Conservation (phyloP, 2,888 invertebrate genomes). For the Polydrusus tereticollis region DNA sequence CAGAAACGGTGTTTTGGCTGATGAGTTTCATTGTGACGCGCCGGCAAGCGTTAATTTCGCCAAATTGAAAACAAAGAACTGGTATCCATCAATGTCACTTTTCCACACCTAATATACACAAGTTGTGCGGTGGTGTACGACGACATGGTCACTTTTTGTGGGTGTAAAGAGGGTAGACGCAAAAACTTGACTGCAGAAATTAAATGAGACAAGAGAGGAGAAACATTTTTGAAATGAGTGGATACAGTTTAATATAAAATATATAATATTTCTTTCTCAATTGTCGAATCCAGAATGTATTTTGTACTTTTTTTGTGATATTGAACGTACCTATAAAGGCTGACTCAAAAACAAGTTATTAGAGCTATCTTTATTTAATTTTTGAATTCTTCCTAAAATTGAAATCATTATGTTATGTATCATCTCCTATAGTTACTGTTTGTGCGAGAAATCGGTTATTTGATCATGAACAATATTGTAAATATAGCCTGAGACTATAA, state of each 20-base stretch:
- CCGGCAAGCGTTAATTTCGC: constrained; percentile 25
- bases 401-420: too few species aligned
- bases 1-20: constrained; percentile 7
- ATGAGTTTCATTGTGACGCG: constrained; percentile 28
- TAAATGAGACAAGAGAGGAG: background rate
- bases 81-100: constrained; percentile 33
- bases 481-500: too few species aligned
- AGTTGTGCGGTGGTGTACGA: constrained; percentile 7
- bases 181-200: constrained; percentile 6
- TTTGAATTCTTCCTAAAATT: too few species aligned
- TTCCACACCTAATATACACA: constrained; percentile 8
- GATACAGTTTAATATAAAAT: background rate
- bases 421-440: too few species aligned
- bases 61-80: constrained; percentile 22
- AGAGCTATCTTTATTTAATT: too few species aligned
- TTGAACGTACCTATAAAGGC: too few species aligned
- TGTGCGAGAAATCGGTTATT: too few species aligned
- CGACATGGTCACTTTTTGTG: constrained; percentile 15
- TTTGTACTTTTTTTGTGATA: too few species aligned
- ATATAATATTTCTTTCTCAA: too few species aligned
- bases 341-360: too few species aligned
- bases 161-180: background rate
- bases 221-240: background rate
- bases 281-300: too few species aligned
- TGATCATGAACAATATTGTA: too few species aligned